Conservation (phyloP, 2,888 invertebrate genomes). For the Heliconius ismenius region DNA sequence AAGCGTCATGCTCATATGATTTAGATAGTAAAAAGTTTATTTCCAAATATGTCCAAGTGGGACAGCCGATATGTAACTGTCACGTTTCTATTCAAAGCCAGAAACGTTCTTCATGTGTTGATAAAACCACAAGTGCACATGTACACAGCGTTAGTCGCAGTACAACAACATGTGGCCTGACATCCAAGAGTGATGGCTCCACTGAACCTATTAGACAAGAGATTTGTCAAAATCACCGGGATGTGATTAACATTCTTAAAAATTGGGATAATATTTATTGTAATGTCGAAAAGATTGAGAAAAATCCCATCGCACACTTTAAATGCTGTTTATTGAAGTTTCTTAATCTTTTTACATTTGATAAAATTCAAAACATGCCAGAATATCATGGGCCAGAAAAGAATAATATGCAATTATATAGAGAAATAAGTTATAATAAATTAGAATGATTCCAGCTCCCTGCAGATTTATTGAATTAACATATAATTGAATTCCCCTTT, state of each 20-base stretch:
- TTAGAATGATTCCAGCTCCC: slow-evolving; percentile 20
- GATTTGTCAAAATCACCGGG: slow-evolving; percentile 58
- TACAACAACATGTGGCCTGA: slow-evolving; percentile 44
- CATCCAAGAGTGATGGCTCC: slow-evolving; percentile 49
- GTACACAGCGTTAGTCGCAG: slow-evolving; percentile 48
- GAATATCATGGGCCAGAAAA: slow-evolving; percentile 47
- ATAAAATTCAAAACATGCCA: slow-evolving; percentile 61
- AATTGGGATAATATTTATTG: slow-evolving; percentile 48
- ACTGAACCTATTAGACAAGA: slow-evolving; percentile 49
- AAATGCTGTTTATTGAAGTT: slow-evolving; percentile 49
- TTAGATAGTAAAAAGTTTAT: slow-evolving; percentile 33
- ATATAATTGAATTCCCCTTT: neutral
- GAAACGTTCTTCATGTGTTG: slow-evolving; percentile 40
- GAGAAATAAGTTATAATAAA: slow-evolving; percentile 46
- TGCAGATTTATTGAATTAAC: neutral
- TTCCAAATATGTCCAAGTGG: slow-evolving; percentile 55
- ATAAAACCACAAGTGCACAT: slow-evolving; percentile 54
- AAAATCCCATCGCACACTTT: slow-evolving; percentile 42
- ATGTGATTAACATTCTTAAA: slow-evolving; percentile 51
- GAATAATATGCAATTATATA: slow-evolving; percentile 54
- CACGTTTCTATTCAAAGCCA: slow-evolving; percentile 54
- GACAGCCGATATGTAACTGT: slow-evolving; percentile 43
- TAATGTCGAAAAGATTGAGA: slow-evolving; percentile 30
- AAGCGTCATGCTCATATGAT: slow-evolving; percentile 21
- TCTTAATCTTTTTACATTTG: slow-evolving; percentile 52